phyloP scores from a whole-genome alignment of 64 coral and sea anemone genomes.

The Hydrozoanthus tunicans region DNA sequence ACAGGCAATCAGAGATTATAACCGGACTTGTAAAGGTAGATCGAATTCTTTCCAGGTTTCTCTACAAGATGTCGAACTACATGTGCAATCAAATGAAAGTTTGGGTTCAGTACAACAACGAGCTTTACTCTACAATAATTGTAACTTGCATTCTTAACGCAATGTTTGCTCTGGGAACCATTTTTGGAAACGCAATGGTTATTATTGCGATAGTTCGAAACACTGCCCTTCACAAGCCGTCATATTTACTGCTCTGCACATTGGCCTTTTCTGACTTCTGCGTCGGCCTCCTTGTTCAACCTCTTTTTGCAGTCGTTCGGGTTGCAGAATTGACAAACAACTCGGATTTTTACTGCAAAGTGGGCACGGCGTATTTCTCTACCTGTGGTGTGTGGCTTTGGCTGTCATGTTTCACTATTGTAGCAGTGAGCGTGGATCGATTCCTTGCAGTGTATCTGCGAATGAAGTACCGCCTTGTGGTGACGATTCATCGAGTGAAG shows the following conservation, averaged over 20 bases:
- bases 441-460: constrained; percentile 57
- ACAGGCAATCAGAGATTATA: too few relatives aligned
- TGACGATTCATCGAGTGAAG: constrained; percentile 39
- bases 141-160: constrained; percentile 10
- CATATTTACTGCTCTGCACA: constrained; percentile 42
- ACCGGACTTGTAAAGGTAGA: too few relatives aligned
- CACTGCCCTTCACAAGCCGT: constrained; percentile 40
- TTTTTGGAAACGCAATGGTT: constrained; percentile 42
- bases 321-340: constrained; percentile 33
- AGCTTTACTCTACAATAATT: not conserved
- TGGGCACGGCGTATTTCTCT: constrained; percentile 9
- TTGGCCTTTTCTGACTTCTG: constrained; percentile 55
- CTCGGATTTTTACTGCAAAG: constrained; percentile 29
- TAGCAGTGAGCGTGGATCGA: constrained; percentile 49
- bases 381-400: not conserved
- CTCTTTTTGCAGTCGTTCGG: constrained; percentile 24
- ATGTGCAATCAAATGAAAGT: constrained; percentile 18
- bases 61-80: constrained; percentile 5
- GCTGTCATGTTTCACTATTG: constrained; percentile 50
- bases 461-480: constrained; percentile 52
- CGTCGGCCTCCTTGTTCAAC: constrained; percentile 55
- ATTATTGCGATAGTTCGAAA: constrained; percentile 50
- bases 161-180: constrained; percentile 48
- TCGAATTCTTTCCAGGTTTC: too few relatives aligned
- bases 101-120: constrained; percentile 23